Conservation (phyloP, 2,888 invertebrate species). For the Caenorhabditis angaria region DNA sequence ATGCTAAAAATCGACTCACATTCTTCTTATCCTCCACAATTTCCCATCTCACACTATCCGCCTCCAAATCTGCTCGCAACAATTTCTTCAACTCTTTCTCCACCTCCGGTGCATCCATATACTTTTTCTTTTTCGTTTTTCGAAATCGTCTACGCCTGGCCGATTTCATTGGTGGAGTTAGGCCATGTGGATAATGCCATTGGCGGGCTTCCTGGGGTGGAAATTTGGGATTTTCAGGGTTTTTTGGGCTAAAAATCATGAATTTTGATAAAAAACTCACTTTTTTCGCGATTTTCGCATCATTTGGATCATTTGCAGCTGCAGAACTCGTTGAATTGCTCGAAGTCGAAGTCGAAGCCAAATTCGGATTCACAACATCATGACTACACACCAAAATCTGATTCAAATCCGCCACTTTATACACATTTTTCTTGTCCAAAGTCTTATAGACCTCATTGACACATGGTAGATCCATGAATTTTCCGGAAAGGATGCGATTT, state of each 20-base stretch:
- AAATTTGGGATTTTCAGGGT: background rate
- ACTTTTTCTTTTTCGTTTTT: slow-evolving; percentile 82
- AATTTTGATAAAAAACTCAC: slow-evolving; percentile 8
- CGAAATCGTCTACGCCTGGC: slow-evolving; percentile 81
- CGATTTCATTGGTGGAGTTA: slow-evolving; percentile 95
- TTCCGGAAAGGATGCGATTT: slow-evolving; percentile 55
- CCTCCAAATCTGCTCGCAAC: slow-evolving; percentile 75
- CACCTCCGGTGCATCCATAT: slow-evolving; percentile 71
- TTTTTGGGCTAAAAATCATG: background rate
- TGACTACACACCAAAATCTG: slow-evolving; percentile 78
- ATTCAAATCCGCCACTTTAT: slow-evolving; percentile 95
- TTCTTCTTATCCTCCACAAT: slow-evolving; percentile 55
- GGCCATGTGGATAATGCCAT: slow-evolving; percentile 90
- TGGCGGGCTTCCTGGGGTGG: slow-evolving; percentile 90
- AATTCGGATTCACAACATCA: slow-evolving; percentile 21
- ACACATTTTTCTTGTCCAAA: slow-evolving; percentile 93
- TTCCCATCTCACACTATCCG: slow-evolving; percentile 64
- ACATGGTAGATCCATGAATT: slow-evolving; percentile 67
- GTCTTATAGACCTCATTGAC: slow-evolving; percentile 82
- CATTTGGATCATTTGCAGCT: slow-evolving; percentile 11
- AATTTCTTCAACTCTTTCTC: slow-evolving; percentile 88
- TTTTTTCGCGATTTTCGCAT: slow-evolving; percentile 22
- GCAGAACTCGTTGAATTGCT: slow-evolving; percentile 9
- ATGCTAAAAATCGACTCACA: background rate
- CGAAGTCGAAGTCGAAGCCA: slow-evolving; percentile 8